phyloP scores from a whole-genome alignment of 1,140 invertebrate species.

The Heliconius hewitsoni region DNA sequence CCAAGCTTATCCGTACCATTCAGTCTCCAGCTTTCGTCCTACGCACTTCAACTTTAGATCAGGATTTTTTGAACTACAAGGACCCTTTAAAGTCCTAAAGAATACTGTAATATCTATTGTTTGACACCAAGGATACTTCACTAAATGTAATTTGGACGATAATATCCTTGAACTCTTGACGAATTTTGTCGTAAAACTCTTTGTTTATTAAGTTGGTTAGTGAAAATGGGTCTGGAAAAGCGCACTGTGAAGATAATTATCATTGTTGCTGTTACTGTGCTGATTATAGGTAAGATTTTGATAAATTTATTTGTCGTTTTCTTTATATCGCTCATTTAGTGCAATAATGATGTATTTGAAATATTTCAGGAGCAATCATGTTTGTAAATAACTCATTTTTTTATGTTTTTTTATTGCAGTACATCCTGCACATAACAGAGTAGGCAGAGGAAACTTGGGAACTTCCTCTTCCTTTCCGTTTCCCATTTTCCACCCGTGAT shows the following conservation, averaged over 20 bases:
- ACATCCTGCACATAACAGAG: no score
- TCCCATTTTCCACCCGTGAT: no score
- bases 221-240: constrained; percentile 65
- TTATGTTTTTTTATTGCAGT: no score
- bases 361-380: no score
- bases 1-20: constrained; percentile 35
- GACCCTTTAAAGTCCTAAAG: not conserved
- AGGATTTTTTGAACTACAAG: not conserved
- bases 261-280: constrained; percentile 51
- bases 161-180: not conserved
- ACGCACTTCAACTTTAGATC: constrained; percentile 16
- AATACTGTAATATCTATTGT: not conserved
- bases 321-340: no score
- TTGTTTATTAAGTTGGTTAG: not conserved
- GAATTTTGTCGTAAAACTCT: not conserved
- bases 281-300: constrained; percentile 58
- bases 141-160: not conserved
- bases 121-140: not conserved
- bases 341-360: no score
- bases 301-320: not conserved
- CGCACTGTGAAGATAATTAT: constrained; percentile 66
- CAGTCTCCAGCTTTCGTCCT: constrained; percentile 35
- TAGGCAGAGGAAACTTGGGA: no score
- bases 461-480: no score
- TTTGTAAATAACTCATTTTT: no score